A percentile compares a stretch with the other conserved stretches of the same genome.
Conservation (phyloP, 2,888 invertebrate species). For the Agrilus mali region DNA sequence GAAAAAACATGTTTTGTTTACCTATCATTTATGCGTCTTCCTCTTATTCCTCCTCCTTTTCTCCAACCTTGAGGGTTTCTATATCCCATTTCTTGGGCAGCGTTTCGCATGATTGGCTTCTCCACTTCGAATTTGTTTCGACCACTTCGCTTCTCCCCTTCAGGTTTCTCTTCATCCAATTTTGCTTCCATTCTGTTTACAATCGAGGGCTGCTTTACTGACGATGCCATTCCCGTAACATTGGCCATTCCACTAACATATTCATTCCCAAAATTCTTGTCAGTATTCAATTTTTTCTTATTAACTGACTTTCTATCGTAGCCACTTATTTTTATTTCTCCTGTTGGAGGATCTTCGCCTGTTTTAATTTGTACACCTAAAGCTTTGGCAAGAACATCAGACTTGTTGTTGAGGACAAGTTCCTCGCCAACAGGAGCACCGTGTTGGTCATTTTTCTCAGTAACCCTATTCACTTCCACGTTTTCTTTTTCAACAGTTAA, state of each 20-base stretch:
- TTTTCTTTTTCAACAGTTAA: constrained; percentile 11
- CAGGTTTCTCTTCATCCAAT: constrained; percentile 9
- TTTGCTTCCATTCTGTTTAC: constrained; percentile 23
- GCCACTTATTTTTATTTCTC: constrained; percentile 26
- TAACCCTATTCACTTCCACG: constrained; percentile 1
- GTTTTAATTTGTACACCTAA: constrained; percentile 36
- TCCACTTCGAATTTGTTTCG: constrained; percentile 30
- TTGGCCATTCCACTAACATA: constrained; percentile 7
- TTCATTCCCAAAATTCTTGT: not conserved
- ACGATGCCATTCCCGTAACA: constrained; percentile 17
- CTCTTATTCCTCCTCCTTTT: constrained; percentile 10
- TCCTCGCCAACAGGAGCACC: constrained; percentile 1
- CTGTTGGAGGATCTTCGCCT: constrained; percentile 28
- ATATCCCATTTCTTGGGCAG: constrained; percentile 10
- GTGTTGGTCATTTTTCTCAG: not conserved
- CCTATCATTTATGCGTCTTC: constrained; percentile 1
- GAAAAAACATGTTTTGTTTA: not conserved
- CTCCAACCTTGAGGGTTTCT: constrained; percentile 3
- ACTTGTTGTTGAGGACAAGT: constrained; percentile 24
- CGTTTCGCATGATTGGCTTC: constrained; percentile 17
- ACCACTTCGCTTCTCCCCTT: constrained; percentile 19
- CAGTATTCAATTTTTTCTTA: constrained; percentile 9
- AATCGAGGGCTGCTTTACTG: constrained; percentile 34
- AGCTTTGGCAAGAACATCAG: constrained; percentile 43
- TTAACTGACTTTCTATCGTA: constrained; percentile 23